Base-by-base conservation (phyloP, 2,113 vertebrate species). In the Prinia subflava region DNA sequence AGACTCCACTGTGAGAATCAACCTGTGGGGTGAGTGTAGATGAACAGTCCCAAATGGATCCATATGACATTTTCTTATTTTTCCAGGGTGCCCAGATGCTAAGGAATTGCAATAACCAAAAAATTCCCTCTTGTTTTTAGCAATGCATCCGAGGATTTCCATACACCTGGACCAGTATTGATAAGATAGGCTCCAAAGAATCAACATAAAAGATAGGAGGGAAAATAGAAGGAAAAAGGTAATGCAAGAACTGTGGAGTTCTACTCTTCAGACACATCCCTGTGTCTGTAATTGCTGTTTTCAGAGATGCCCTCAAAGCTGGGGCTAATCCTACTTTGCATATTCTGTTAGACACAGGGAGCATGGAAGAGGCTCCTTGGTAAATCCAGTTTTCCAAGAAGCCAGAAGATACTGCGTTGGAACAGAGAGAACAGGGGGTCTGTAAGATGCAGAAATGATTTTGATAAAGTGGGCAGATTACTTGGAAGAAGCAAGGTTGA, bases 211-310 rank as follows among this genome's bases (percentile, higher is more conserved):
- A 80, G 22, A 44, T 0, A 57, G 13, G 16, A 79, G 16, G 15
- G 14, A 80, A 84, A 60, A 12, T 28, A 33, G 42, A 76, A 77
- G 59, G 28, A 50, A 71, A 77, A 65, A 52, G 23, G 30, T 0
- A 2, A 53, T 39, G 13, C 25, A 59, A 77, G 23, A 28, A 5
- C 14, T 25, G 0, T 1, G 2, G n/a, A 65, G 44, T 49, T 71
- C 11, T 56, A 83, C 47, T 74, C 63, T 77, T 70, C 39, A 81
- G 37, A n/a, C 17, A 3, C 1, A 27, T 73, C 64, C 15, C 24
- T 77, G 25, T 57, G 55, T n/a, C 71, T 92, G 71, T 90, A 94
- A 78, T 83, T 95, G 83, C 63, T 92, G 75, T 63, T 95, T 75
- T 68, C 64, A 59, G 85, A 86, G 92, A 30, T 86, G 71, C 50